A percentile compares a stretch with the other conserved stretches of the same genome.
Evolutionary conservation across 2,113 vertebrate genomes (phyloP).

Genomic region (Megaleporinus macrocephalus): DNA sequence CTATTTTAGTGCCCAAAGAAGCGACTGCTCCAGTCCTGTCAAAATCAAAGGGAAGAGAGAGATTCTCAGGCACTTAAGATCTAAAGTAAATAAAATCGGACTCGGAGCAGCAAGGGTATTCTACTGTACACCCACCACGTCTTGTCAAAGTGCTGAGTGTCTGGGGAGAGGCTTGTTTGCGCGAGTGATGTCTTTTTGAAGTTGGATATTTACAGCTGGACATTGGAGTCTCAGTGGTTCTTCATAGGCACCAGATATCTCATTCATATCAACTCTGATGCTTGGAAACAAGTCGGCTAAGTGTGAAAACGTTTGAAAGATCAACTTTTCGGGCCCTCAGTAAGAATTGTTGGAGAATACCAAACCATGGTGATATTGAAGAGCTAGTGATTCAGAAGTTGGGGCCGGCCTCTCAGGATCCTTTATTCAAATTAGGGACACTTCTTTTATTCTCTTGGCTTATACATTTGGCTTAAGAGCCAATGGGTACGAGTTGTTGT

Average conservation of each 20-base stretch:
- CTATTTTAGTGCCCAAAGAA: constrained; percentile 30
- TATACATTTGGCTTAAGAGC: background rate
- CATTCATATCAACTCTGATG: background rate
- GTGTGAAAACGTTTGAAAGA: background rate
- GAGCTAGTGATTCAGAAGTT: background rate
- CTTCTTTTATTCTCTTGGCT: background rate
- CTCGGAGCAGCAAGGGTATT: constrained; percentile 12
- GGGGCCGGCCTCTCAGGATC: background rate
- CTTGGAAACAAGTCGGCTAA: background rate
- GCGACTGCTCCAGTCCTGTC: constrained; percentile 38
- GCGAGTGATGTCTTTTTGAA: constrained; percentile 20
- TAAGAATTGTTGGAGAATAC: background rate
- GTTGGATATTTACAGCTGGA: constrained; percentile 24
- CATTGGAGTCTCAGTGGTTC: constrained; percentile 16
- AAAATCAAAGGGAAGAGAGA: constrained; percentile 34
- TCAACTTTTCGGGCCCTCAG: background rate
- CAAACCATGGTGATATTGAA: too few species aligned
- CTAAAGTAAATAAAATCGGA: constrained; percentile 37
- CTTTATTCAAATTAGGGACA: background rate
- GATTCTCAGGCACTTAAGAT: constrained; percentile 20
- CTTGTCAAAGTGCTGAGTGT: background rate
- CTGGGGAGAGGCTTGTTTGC: background rate
- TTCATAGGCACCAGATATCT: constrained; percentile 21
- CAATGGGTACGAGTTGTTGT: background rate
- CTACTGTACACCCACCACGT: constrained; percentile 6